A percentile compares a stretch with the other conserved stretches of the same genome.
These are phyloP conservation scores for Nesidiocoris tenuis DNA, from an alignment of 2,888 invertebrate species.

Conservation along the genomic window DNA sequence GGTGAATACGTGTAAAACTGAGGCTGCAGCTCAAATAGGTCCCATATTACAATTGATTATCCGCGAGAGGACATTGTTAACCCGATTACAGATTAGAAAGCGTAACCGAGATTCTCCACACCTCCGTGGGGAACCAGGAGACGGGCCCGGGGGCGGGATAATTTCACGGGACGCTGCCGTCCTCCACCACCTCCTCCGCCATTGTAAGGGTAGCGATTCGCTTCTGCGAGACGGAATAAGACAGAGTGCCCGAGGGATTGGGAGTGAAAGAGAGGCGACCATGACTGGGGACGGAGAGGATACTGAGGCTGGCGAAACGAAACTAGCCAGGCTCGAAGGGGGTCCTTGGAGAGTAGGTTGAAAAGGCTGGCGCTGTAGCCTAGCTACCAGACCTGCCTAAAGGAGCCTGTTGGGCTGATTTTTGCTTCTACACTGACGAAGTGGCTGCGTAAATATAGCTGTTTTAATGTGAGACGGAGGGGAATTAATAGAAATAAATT, in stretches of 20 bases:
- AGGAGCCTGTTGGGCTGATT: too few species aligned
- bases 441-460: too few species aligned
- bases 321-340: conserved; percentile 4
- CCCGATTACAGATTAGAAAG: conserved; percentile 41
- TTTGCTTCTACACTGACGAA: too few species aligned
- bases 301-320: background rate
- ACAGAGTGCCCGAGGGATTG: background rate
- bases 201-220: background rate
- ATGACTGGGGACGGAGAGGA: too few species aligned
- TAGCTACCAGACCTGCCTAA: background rate
- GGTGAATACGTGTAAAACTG: too few species aligned
- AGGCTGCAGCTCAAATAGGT: background rate
- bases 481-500: background rate
- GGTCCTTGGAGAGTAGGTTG: conserved; percentile 15
- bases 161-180: conserved; percentile 37
- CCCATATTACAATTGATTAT: conserved; percentile 16
- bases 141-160: conserved; percentile 9
- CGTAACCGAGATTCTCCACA: conserved; percentile 39
- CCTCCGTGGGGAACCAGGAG: conserved; percentile 14
- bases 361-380: conserved; percentile 1
- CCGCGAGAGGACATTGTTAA: conserved; percentile 14
- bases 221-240: background rate
- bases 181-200: background rate
- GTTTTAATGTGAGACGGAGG: background rate
- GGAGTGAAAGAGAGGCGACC: background rate